These are phyloP conservation scores for Hecatera dysodea DNA, from an alignment of 2,888 invertebrate genomes.

Conservation along the genomic window DNA sequence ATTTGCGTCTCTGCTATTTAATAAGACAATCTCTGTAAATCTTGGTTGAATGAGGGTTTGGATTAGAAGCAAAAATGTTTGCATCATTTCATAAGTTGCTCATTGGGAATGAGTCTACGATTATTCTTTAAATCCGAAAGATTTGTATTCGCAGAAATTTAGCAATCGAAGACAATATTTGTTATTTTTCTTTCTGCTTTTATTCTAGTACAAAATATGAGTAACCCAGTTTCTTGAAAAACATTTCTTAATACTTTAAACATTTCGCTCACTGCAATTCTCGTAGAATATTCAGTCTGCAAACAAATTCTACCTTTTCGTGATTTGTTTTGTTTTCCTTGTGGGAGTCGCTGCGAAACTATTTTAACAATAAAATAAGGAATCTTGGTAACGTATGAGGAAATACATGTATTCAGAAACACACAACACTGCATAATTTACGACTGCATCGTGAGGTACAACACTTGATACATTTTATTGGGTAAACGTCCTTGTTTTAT, in stretches of 20 bases:
- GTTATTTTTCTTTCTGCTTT: neutral
- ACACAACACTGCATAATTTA: conserved; percentile 52
- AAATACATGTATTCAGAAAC: conserved; percentile 52
- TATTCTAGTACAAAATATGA: neutral
- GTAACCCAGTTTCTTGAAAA: conserved; percentile 16
- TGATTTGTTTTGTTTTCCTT: conserved; percentile 43
- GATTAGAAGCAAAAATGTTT: conserved; percentile 35
- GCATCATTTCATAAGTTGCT: neutral
- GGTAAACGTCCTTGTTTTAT: conserved; percentile 22
- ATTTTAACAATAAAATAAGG: conserved; percentile 54
- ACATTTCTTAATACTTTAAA: conserved; percentile 20
- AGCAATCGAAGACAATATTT: neutral
- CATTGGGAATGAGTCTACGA: neutral
- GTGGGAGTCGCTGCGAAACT: conserved; percentile 26
- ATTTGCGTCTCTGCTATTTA: conserved; percentile 58
- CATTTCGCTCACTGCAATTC: conserved; percentile 17
- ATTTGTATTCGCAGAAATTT: neutral
- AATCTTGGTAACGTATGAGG: conserved; percentile 45
- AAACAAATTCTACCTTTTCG: conserved; percentile 46
- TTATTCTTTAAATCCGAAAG: neutral
- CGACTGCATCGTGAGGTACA: conserved; percentile 39
- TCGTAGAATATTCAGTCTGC: conserved; percentile 27
- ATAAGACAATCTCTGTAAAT: conserved; percentile 55
- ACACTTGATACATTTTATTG: conserved; percentile 41
- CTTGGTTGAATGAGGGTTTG: conserved; percentile 31